These are phyloP conservation scores for Spisula solida DNA, from an alignment of 2,888 invertebrate genomes.

Conservation along the genomic window DNA sequence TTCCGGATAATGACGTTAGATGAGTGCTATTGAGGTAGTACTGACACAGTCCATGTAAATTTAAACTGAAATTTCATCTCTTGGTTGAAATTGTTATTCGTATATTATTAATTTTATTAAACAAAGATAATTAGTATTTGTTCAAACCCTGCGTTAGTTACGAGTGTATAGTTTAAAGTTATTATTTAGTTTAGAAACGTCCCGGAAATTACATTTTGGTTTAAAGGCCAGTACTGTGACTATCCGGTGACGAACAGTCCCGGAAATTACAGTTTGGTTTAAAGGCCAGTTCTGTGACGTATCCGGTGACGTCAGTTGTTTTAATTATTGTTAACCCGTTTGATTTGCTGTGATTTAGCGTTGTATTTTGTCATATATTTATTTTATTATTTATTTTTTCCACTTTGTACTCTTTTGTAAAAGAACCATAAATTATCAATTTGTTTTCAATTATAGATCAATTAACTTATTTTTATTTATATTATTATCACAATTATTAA, in stretches of 20 bases:
- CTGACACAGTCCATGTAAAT: too few relatives aligned
- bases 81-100: too few relatives aligned
- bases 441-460: neutral
- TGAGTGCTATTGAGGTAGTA: too few relatives aligned
- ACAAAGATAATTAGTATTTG: neutral
- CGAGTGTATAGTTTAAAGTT: neutral
- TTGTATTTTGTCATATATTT: conserved; percentile 2
- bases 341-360: conserved; percentile 21
- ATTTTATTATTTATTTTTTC: conserved; percentile 15
- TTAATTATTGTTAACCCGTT: neutral
- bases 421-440: neutral
- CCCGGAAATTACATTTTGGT: neutral
- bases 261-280: neutral
- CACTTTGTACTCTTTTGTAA: neutral
- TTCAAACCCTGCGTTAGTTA: neutral
- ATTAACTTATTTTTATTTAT: neutral
- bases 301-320: neutral
- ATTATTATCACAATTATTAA: neutral
- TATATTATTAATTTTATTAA: neutral
- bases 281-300: neutral
- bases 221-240: neutral
- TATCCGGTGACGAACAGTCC: too few relatives aligned
- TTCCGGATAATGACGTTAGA: too few relatives aligned
- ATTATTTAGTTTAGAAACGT: neutral
- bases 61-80: too few relatives aligned